Evolutionary conservation across 2,113 vertebrate genomes (phyloP).

Genomic region (Neomonachus schauinslandi): DNA sequence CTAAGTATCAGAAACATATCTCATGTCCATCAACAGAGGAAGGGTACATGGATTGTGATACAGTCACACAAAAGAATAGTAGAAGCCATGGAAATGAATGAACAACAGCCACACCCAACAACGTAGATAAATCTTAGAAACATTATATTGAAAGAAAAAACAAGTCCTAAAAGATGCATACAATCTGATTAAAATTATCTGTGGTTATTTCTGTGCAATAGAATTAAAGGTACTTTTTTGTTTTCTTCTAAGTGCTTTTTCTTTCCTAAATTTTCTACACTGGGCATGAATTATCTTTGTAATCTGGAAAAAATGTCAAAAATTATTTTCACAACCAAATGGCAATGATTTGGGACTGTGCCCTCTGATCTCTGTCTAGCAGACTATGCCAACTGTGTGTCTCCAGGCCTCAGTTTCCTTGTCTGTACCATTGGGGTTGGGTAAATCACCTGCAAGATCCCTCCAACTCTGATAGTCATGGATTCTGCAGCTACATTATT

Average conservation of each 20-base stretch:
- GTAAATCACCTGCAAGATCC: not conserved
- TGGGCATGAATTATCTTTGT: not conserved
- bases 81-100: not conserved
- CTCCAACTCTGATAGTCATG: not conserved
- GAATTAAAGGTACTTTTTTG: not conserved
- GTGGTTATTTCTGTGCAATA: not conserved
- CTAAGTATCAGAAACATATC: not conserved
- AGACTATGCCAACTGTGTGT: not conserved
- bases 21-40: not conserved
- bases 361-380: not conserved
- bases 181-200: not conserved
- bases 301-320: not conserved
- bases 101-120: not conserved
- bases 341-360: not conserved
- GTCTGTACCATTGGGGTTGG: not conserved
- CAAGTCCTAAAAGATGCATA: not conserved
- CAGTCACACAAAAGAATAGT: not conserved
- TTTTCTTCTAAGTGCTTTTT: not conserved
- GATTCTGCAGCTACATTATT: not conserved
- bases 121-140: not conserved
- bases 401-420: not conserved
- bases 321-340: not conserved
- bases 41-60: not conserved
- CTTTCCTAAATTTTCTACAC: not conserved
- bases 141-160: not conserved